A percentile compares a stretch with the other conserved stretches of the same genome.
phyloP scores from a whole-genome alignment of 37 sponge, comb jelly and placozoan species.

The Halisarca cf. caerulea region DNA sequence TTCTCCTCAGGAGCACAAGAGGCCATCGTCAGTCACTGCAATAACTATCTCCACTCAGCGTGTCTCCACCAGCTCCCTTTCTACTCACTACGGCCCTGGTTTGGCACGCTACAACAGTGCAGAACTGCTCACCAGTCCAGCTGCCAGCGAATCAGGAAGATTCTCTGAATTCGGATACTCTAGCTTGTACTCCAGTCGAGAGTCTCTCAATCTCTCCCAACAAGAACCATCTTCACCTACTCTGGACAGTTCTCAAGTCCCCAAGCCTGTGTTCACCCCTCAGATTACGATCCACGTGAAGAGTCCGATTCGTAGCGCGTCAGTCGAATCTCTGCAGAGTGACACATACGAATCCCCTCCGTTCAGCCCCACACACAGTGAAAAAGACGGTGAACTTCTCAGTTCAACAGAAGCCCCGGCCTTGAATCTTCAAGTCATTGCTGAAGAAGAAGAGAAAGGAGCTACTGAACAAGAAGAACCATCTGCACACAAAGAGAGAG shows the following conservation, averaged over 20 bases:
- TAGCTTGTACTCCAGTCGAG: background rate
- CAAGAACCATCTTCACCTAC: background rate
- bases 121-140: constrained; percentile 5
- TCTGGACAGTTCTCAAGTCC: background rate
- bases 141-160: background rate
- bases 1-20: background rate
- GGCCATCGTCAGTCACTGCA: background rate
- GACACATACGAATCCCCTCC: no score
- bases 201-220: constrained; percentile 9
- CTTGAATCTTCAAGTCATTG: background rate
- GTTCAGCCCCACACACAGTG: background rate
- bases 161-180: background rate
- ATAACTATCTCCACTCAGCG: background rate
- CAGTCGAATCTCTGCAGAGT: background rate
- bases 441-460: constrained; percentile 24
- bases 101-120: constrained; percentile 2
- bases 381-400: background rate
- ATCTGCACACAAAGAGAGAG: no score
- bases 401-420: background rate
- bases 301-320: constrained; percentile 2
- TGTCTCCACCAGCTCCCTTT: background rate
- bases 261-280: background rate
- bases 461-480: background rate
- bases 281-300: background rate
- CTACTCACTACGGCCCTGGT: background rate